These are phyloP conservation scores for Hymenochirus boettgeri DNA, from an alignment of 2,113 vertebrate species.

Conservation along the genomic window DNA sequence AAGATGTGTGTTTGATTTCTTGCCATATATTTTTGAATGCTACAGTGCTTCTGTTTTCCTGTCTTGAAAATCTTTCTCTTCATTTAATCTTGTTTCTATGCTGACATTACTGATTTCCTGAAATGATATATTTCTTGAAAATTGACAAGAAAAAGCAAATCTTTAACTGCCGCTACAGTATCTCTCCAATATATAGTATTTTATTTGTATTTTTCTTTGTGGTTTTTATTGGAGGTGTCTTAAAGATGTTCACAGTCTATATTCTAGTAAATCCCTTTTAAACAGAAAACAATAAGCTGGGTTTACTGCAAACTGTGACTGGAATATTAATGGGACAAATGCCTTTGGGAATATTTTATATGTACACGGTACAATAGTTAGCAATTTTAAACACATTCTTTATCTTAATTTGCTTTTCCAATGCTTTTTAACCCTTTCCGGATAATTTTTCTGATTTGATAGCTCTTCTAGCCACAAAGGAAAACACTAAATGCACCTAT, in stretches of 20 bases:
- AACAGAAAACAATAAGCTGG: constrained; percentile 44
- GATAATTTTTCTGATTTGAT: no score
- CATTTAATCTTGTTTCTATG: background rate
- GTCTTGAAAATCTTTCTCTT: no score
- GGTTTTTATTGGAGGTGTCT: constrained; percentile 34
- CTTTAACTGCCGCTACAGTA: background rate
- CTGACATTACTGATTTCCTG: background rate
- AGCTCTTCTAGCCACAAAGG: no score
- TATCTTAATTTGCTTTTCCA: constrained; percentile 32
- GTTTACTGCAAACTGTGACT: constrained; percentile 46
- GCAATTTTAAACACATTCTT: constrained; percentile 32
- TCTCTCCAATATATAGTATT: background rate
- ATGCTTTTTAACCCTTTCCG: no score
- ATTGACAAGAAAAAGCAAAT: constrained; percentile 7
- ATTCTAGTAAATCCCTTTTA: constrained; percentile 49
- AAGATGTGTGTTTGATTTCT: no score
- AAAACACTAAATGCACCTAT: no score
- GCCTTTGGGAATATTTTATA: constrained; percentile 31
- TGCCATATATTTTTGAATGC: no score
- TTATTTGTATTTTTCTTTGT: constrained; percentile 33
- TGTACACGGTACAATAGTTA: constrained; percentile 27
- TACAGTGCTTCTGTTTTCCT: no score
- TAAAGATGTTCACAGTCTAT: constrained; percentile 41
- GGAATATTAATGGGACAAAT: constrained; percentile 46
- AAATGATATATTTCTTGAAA: constrained; percentile 7